Base-by-base conservation (phyloP, 1,140 invertebrate species). In the Mizuhopecten yessoensis region DNA sequence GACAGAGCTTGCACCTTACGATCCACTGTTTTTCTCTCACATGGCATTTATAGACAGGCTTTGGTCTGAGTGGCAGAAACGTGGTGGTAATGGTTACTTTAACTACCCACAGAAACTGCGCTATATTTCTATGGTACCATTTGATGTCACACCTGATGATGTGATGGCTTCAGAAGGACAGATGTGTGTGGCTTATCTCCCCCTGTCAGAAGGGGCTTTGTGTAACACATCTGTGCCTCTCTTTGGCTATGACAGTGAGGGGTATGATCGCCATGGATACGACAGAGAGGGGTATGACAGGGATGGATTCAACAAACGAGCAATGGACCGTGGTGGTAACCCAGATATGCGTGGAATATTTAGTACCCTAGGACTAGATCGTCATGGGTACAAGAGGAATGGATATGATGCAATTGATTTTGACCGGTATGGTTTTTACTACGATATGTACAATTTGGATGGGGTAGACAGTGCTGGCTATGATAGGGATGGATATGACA, bases 41-140 rank as follows among this genome's bases (percentile, higher is more conserved):
- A 86, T 94, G 45, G 95, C 95, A 34, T 95, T 92, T 87, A 92
- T 96, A 45, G 95, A 96, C 87, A 95, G 94, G 88, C 90, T 96
- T 9, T 96, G 95, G 95, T 90, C 92, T 34, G 92, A 93, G 10
- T 96, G 95, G 95, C 95, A 95, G 88, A 75, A 92, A 17, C 94
- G 91, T 75, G 90, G 94, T 90, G 34, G 86, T 20, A 91, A 94
- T 39, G 93, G 93, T 33, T 49, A 93, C 0, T 91, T 94, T 15
- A 86, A 39, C 33, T 95, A 93, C 87, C 94, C 94, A 11, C 90
- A 45, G 39, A 49, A 91, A n/a, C 33, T 86, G 0, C 88, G 94
- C 29, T 95, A 94, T 91, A 42, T 90, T 34, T 94, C 94, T 1
- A 93, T 96, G 93, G 90, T 39, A 33, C 95, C 95, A n/a, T 96